Base-by-base conservation (phyloP, 1,140 invertebrate genomes). In the Nylanderia fulva region DNA sequence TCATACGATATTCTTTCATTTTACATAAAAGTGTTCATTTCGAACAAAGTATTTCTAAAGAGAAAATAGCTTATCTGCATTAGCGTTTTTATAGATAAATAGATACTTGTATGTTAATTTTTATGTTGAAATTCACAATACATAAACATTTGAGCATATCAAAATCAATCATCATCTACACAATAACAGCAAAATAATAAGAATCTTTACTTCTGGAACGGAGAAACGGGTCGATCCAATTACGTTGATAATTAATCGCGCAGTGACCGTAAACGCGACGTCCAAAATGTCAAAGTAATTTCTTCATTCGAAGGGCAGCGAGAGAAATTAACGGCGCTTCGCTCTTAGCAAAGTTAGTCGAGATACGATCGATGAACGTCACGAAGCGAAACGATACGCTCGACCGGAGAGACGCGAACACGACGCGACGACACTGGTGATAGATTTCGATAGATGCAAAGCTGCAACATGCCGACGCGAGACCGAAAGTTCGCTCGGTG, bases 401-500 rank as follows among this genome's bases (percentile, higher is more conserved):
- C 54, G 85, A 18, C 2, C 45, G 79, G 77, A 86, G 85, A 88
- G n/a, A 58, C 84, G 79, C 61, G 42, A 72, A 13, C 42, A 63
- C 27, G 64, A 74, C 39, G 66, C 56, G 24, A 71, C 27, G 64
- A 74, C 33, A 60, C 39, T 24, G 72, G 15, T 76, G 85, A 77
- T 68, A 71, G 82, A 61, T 86, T 74, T 71, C 48, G 84, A n/a
- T n/a, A 52, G 84, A 79, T 52, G 84, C 72, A 61, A 75, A 45
- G 79, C 58, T 69, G 42, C 45, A 24, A 63, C 82, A 63, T 24
- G 74, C 36, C 24, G 60, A 42, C 75, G 76, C 75, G 76, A 88
- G 79, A 61, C 76, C 77, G 86, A 90, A 91, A 89, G 88, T 88
- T 90, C 79, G 85, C n/a, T 87, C 63, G 76, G 85, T 91, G 86